Conservation (phyloP, 2,888 invertebrate species). For the Diploptera punctata region DNA sequence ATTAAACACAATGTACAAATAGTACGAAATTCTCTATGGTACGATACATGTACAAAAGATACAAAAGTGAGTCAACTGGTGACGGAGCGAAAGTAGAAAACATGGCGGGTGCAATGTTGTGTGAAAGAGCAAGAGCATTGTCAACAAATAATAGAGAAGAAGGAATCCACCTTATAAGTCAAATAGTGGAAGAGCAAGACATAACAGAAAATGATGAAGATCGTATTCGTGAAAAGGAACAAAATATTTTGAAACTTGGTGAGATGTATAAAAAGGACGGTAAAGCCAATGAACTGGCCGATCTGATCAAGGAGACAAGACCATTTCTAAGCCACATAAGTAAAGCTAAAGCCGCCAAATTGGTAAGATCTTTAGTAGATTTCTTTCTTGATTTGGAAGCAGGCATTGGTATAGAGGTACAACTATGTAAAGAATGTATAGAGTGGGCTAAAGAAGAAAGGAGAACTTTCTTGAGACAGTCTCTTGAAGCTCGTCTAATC, state of each 20-base stretch:
- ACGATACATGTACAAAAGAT: no score
- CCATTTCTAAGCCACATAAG: constrained; percentile 95
- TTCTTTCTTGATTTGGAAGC: constrained; percentile 97
- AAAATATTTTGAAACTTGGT: constrained; percentile 91
- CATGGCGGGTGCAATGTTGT: constrained; percentile 92
- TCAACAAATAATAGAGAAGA: constrained; percentile 77
- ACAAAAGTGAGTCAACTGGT: constrained; percentile 48
- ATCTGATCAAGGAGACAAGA: constrained; percentile 92
- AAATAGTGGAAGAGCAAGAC: constrained; percentile 79
- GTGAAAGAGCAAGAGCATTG: constrained; percentile 82
- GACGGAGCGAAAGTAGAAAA: constrained; percentile 59
- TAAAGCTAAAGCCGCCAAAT: constrained; percentile 98
- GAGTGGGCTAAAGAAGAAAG: constrained; percentile 99
- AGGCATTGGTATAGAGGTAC: constrained; percentile 91
- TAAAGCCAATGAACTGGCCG: constrained; percentile 90
- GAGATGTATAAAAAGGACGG: constrained; percentile 92
- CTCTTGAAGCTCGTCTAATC: constrained; percentile 92
- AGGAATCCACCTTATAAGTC: constrained; percentile 74
- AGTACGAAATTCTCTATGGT: no score
- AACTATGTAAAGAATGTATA: constrained; percentile 96
- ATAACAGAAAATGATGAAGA: constrained; percentile 86
- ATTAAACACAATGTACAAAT: no score
- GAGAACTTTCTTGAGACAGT: constrained; percentile 95
- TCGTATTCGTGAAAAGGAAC: constrained; percentile 89
- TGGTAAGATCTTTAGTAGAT: constrained; percentile 96